Percentiles rank a stretch among this genome's conserved stretches.
These are phyloP conservation scores for Penaeus monodon DNA, from an alignment of 2,888 invertebrate species.

Conservation along the genomic window DNA sequence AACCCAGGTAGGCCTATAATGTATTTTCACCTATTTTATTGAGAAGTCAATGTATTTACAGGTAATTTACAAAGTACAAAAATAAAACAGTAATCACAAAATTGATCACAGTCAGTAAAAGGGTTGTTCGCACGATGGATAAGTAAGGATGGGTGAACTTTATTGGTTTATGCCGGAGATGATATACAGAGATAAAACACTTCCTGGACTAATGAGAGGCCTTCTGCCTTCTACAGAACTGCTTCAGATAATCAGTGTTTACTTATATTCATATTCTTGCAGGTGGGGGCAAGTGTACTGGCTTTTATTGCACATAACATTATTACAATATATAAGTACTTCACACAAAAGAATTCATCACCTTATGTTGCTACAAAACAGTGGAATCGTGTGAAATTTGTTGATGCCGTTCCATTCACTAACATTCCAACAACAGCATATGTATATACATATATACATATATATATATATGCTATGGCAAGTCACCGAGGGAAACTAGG, in stretches of 20 bases:
- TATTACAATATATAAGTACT: too few relatives aligned
- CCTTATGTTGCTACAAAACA: too few relatives aligned
- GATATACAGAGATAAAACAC: constrained; percentile 39
- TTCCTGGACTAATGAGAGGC: constrained; percentile 9
- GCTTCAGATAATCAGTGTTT: too few relatives aligned
- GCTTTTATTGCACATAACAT: too few relatives aligned
- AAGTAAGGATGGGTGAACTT: constrained; percentile 52
- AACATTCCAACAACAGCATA: constrained; percentile 11
- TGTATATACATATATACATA: background rate
- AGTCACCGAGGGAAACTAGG: constrained; percentile 23
- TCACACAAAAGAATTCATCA: too few relatives aligned
- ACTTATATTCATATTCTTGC: too few relatives aligned
- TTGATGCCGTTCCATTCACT: background rate
- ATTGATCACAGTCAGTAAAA: constrained; percentile 31
- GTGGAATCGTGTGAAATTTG: too few relatives aligned
- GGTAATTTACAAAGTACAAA: constrained; percentile 42
- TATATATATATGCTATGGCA: background rate
- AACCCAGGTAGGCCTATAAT: constrained; percentile 47
- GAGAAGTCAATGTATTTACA: constrained; percentile 52
- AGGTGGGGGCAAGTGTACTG: too few relatives aligned
- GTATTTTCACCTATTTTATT: constrained; percentile 58
- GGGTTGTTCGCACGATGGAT: constrained; percentile 27
- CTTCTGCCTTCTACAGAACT: too few relatives aligned
- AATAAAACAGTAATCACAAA: constrained; percentile 34
- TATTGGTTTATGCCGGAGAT: constrained; percentile 50